Conservation (phyloP, 2,888 invertebrate genomes). For the Drosophila colorata region DNA sequence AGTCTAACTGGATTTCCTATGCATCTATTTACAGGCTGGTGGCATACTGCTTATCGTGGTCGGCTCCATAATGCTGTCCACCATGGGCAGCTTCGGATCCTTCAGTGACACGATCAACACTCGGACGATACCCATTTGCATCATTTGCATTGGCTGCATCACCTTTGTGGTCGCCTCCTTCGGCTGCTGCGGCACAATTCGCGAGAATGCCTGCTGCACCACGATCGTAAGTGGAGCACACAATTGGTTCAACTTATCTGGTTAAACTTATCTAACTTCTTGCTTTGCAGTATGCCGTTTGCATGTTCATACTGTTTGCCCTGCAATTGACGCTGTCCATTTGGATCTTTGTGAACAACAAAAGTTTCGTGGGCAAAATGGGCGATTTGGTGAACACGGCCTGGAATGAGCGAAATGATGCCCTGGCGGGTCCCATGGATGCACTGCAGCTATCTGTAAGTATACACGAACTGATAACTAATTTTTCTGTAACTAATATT, state of each 20-base stretch:
- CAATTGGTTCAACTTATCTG: accelerated
- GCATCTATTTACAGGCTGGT: constrained; percentile 87
- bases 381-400: constrained; percentile 86
- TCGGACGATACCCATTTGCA: constrained; percentile 88
- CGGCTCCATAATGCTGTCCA: constrained; percentile 89
- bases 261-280: neutral
- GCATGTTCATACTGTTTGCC: constrained; percentile 89
- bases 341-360: constrained; percentile 88
- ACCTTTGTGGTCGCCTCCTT: constrained; percentile 94
- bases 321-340: constrained; percentile 90
- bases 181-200: constrained; percentile 95
- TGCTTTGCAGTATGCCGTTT: constrained; percentile 89
- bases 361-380: constrained; percentile 86
- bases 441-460: constrained; percentile 79
- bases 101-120: constrained; percentile 85
- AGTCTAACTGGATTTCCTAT: neutral
- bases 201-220: constrained; percentile 94
- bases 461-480: constrained; percentile 1
- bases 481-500: neutral
- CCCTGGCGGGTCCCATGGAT: constrained; percentile 78
- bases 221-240: constrained; percentile 89
- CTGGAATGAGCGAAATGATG: constrained; percentile 63
- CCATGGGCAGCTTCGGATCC: constrained; percentile 86
- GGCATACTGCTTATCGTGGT: constrained; percentile 89
- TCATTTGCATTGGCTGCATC: constrained; percentile 89